These are phyloP conservation scores for Xanthia icteritia DNA, from an alignment of 2,888 invertebrate species.

Conservation along the genomic window DNA sequence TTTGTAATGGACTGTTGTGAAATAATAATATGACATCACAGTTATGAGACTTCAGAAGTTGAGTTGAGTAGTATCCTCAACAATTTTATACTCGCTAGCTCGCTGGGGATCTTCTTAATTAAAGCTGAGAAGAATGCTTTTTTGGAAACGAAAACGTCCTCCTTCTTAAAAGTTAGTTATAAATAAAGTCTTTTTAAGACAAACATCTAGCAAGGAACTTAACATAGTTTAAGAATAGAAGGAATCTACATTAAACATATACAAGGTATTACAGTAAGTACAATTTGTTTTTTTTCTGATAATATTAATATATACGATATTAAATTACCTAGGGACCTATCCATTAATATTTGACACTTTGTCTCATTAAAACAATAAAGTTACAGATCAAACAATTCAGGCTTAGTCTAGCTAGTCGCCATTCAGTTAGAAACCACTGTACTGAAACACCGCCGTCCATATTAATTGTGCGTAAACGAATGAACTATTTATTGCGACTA, in stretches of 20 bases:
- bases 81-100: background rate
- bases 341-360: background rate
- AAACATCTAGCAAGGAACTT: too few relatives aligned
- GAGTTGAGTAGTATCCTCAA: background rate
- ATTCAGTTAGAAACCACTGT: conserved; percentile 48
- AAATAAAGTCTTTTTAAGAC: background rate
- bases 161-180: too few relatives aligned
- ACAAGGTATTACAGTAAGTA: too few relatives aligned
- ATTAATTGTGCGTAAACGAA: conserved; percentile 41
- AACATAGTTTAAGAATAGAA: too few relatives aligned
- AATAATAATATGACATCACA: conserved; percentile 8
- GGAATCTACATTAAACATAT: too few relatives aligned
- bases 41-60: background rate
- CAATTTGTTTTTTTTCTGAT: too few relatives aligned
- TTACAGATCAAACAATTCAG: conserved; percentile 33
- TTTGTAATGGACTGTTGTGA: conserved; percentile 32
- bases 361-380: background rate
- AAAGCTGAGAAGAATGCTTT: background rate
- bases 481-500: conserved; percentile 51
- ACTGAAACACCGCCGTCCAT: conserved; percentile 29
- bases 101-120: background rate
- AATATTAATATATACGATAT: too few relatives aligned
- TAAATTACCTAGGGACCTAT: too few relatives aligned
- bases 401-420: conserved; percentile 11
- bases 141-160: too few relatives aligned